These are phyloP conservation scores for Coenonympha arcania DNA, from an alignment of 2,888 invertebrate species.

Conservation along the genomic window DNA sequence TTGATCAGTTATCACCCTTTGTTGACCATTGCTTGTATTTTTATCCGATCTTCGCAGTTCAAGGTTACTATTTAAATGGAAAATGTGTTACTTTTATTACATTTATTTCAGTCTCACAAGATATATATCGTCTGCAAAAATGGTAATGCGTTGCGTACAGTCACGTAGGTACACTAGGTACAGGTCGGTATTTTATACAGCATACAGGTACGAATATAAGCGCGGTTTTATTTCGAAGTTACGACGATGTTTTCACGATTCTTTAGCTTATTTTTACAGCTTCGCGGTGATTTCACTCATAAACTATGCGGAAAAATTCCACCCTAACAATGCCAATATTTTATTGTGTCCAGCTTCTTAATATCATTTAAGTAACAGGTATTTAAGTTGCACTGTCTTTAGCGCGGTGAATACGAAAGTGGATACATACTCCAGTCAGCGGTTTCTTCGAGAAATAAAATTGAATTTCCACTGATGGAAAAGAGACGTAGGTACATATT, in stretches of 20 bases:
- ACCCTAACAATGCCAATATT: background rate
- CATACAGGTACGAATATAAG: too few relatives aligned
- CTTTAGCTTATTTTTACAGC: background rate
- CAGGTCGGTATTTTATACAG: too few relatives aligned
- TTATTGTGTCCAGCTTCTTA: background rate
- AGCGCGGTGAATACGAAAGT: too few relatives aligned
- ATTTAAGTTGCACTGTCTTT: too few relatives aligned
- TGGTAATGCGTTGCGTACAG: slow-evolving; percentile 2
- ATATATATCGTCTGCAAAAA: slow-evolving; percentile 7
- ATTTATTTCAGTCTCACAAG: slow-evolving; percentile 1
- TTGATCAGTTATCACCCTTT: slow-evolving; percentile 39
- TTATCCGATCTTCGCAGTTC: slow-evolving; percentile 29
- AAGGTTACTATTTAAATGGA: slow-evolving; percentile 25
- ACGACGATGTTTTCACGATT: slow-evolving; percentile 1
- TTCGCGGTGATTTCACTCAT: background rate
- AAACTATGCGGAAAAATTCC: background rate
- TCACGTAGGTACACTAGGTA: background rate
- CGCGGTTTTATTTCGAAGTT: background rate
- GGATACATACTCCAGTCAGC: too few relatives aligned
- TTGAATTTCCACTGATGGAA: too few relatives aligned
- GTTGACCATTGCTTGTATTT: slow-evolving; percentile 29
- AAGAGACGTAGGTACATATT: too few relatives aligned
- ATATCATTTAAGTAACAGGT: too few relatives aligned
- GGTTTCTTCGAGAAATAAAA: too few relatives aligned
- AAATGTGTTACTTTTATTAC: slow-evolving; percentile 1